Evolutionary conservation across 2,888 invertebrate species (phyloP).

Genomic region (Tortrix viridana): DNA sequence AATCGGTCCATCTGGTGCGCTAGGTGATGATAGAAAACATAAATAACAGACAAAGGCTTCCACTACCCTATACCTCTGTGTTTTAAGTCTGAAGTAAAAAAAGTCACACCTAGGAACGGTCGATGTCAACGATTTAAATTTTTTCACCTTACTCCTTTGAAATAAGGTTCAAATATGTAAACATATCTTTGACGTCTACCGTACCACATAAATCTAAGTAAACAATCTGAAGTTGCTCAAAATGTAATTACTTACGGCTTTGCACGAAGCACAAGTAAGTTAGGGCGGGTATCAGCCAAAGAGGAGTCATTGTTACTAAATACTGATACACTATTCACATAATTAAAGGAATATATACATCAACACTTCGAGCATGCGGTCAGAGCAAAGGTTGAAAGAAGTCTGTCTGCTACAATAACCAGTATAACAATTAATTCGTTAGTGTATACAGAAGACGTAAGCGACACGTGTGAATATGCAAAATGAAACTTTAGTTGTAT

Average conservation of each 20-base stretch:
- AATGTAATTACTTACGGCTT: conserved; percentile 32
- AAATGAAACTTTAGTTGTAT: conserved; percentile 2
- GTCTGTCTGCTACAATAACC: not conserved
- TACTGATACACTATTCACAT: conserved; percentile 9
- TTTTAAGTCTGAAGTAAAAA: no score
- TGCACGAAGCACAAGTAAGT: conserved; percentile 24
- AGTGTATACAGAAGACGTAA: not conserved
- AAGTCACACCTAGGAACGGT: no score
- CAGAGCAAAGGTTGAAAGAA: not conserved
- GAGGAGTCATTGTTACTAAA: conserved; percentile 23
- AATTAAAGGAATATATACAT: not conserved
- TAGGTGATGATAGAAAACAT: not conserved
- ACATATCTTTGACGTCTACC: no score
- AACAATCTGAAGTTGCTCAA: no score
- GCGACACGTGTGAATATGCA: not conserved
- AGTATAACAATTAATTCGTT: not conserved
- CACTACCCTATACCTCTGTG: no score
- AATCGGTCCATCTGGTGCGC: no score
- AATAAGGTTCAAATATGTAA: no score
- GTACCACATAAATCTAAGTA: no score
- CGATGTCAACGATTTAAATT: no score
- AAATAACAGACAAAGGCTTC: no score
- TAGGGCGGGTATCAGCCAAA: conserved; percentile 24
- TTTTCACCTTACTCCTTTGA: no score
- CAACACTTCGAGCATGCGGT: not conserved